Base-by-base conservation (phyloP, 2,888 invertebrate genomes). In the Meiosimyza decipiens region DNA sequence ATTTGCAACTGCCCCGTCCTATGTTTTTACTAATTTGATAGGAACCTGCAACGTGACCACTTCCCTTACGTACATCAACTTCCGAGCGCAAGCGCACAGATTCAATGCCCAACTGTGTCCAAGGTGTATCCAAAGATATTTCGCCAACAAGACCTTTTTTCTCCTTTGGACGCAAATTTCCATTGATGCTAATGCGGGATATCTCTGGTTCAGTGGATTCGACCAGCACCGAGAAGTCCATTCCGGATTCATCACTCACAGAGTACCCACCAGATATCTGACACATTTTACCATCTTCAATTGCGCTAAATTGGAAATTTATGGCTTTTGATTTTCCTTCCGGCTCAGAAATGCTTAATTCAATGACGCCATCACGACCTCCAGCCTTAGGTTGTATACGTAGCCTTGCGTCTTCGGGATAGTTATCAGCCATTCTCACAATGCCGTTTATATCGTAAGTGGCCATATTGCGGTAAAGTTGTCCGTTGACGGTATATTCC, bases 1-100 rank as follows among this genome's bases (percentile, higher is more conserved):
- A 91, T 9, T 86, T 80, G 5, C 88, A 80, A 18, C 85, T 84
- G 6, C 88, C 83, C 12, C 87, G 85, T 9, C 89, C 90, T 13
- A 80, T 77, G 28, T 15, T 47, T 15, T 87, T 81, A 2, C 87
- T 85, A 62, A 89, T 79, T 64, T 85, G 85, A 79, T 89, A 90
- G 72, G 82, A 82, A 4, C 84, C 84, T 5, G 81, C 75, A 2
- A 86, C 80, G 33, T 80, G 78, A 6, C 87, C 88, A 2, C 80
- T 77, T 15, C 80, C 80, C 66, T 80, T 67, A 73, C 83, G 77
- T 62, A 84, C 66, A 57, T 77, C 79, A 1, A 84, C 71, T 15
- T 83, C 81, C 0, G 83, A 82, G 22, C 80, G 81, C 6, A 87
- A 65, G 62, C 81, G 80, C 0, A 86, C 82, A 3, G 80, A 79